Conservation (phyloP, 2,888 invertebrate species). For the Papilio demoleus region DNA sequence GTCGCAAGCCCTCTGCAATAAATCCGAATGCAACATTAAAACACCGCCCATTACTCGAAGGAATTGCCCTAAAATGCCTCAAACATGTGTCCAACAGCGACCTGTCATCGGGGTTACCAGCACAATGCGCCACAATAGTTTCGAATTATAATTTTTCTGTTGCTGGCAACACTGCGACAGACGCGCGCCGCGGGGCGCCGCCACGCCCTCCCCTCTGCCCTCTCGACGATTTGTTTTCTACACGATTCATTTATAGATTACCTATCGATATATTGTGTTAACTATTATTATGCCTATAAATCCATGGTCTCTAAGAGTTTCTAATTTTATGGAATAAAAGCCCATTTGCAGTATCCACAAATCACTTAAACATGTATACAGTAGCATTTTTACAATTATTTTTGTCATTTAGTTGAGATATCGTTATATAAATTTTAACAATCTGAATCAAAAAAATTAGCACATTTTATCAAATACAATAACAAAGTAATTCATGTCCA, state of each 20-base stretch:
- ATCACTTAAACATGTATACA: no score
- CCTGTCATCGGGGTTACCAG: conserved; percentile 81
- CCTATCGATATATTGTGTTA: conserved; percentile 22
- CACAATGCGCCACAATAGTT: conserved; percentile 66
- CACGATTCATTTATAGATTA: conserved; percentile 71
- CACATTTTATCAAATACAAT: no score
- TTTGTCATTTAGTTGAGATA: no score
- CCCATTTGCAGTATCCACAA: no score
- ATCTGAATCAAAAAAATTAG: no score
- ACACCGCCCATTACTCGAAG: conserved; percentile 77
- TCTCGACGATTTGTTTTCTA: conserved; percentile 78
- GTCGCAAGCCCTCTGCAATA: conserved; percentile 62
- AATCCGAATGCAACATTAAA: conserved; percentile 77
- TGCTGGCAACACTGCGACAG: conserved; percentile 80
- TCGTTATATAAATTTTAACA: no score
- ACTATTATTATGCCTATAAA: conserved; percentile 17
- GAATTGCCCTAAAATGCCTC: conserved; percentile 81
- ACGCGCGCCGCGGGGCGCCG: conserved; percentile 76
- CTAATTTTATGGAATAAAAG: no score
- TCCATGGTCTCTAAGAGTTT: conserved; percentile 23
- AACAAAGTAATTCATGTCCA: no score
- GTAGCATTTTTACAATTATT: no score
- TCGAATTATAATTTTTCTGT: conserved; percentile 76
- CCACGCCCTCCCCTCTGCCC: conserved; percentile 70
- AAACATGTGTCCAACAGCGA: conserved; percentile 81